phyloP scores from a whole-genome alignment of 2,888 invertebrate genomes.

The Myopa tessellatipennis region DNA sequence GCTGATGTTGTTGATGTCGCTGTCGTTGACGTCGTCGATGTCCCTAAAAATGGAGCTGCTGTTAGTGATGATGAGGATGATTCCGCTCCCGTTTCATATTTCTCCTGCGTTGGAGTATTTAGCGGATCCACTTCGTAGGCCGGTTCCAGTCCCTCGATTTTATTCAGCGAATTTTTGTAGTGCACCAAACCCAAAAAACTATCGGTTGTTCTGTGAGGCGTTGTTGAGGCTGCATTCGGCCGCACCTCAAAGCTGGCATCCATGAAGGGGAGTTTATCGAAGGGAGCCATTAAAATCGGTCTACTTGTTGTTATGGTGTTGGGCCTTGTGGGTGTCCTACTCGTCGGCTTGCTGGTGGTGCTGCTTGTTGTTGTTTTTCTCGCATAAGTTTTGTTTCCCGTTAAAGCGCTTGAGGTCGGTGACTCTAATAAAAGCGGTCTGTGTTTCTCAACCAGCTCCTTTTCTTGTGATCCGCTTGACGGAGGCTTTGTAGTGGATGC shows the following conservation, averaged over 20 bases:
- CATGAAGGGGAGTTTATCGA: constrained; percentile 65
- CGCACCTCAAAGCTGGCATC: constrained; percentile 64
- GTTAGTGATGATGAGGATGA: constrained; percentile 38
- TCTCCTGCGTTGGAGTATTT: constrained; percentile 30
- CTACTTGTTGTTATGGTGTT: constrained; percentile 45
- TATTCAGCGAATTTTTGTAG: constrained; percentile 53
- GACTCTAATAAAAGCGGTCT: no score
- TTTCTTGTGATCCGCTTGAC: constrained; percentile 43
- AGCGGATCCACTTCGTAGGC: constrained; percentile 25
- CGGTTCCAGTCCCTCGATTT: constrained; percentile 54
- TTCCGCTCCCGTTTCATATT: constrained; percentile 35
- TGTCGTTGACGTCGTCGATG: constrained; percentile 42
- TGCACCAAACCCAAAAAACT: constrained; percentile 55
- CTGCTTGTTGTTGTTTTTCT: constrained; percentile 33
- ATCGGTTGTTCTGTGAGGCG: constrained; percentile 25
- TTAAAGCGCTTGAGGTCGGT: constrained; percentile 29
- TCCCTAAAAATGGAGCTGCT: constrained; percentile 37
- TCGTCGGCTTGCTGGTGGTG: constrained; percentile 41
- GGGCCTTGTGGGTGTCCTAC: constrained; percentile 36
- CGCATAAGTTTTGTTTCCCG: no score
- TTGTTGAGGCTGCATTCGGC: constrained; percentile 47
- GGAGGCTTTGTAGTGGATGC: constrained; percentile 42
- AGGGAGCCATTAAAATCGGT: constrained; percentile 58
- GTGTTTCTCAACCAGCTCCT: constrained; percentile 14
- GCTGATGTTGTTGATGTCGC: constrained; percentile 28